Conservation (phyloP, 1,140 invertebrate genomes). For the Trichogramma pretiosum region DNA sequence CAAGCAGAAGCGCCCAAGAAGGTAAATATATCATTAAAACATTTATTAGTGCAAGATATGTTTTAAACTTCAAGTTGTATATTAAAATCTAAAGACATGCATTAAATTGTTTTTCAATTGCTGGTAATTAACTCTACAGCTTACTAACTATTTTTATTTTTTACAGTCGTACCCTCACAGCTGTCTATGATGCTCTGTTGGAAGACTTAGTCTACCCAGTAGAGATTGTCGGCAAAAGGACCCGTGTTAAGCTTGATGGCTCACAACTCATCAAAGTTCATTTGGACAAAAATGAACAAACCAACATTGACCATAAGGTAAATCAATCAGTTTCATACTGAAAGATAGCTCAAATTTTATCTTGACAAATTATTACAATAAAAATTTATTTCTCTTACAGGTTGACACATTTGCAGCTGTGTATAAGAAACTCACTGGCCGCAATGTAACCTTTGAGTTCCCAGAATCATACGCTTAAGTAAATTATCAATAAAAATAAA, state of each 20-base stretch:
- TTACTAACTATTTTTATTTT: constrained; percentile 20
- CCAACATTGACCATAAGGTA: constrained; percentile 99
- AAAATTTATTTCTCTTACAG: constrained; percentile 53
- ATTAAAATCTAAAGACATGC: neutral
- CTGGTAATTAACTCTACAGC: neutral
- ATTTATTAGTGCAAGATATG: no score
- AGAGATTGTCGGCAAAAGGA: constrained; percentile 98
- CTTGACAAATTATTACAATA: no score
- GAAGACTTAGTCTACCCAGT: constrained; percentile 98
- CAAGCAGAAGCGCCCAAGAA: constrained; percentile 96
- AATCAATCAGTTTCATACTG: constrained; percentile 22
- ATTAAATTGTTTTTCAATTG: neutral
- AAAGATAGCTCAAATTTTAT: no score
- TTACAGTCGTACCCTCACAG: constrained; percentile 81
- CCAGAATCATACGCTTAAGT: constrained; percentile 92
- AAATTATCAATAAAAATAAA: constrained; percentile 44
- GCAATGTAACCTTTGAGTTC: constrained; percentile 98
- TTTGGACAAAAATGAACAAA: constrained; percentile 96
- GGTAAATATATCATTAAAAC: constrained; percentile 38
- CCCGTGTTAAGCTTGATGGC: constrained; percentile 91
- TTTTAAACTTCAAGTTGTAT: no score
- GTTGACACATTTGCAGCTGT: constrained; percentile 96
- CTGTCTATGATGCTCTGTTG: constrained; percentile 93
- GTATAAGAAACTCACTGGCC: constrained; percentile 97
- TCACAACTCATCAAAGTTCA: constrained; percentile 96